Percentiles rank a stretch among this genome's conserved stretches.
Conservation (phyloP, 2,888 invertebrate species). For the Catotricha subobsoleta region DNA sequence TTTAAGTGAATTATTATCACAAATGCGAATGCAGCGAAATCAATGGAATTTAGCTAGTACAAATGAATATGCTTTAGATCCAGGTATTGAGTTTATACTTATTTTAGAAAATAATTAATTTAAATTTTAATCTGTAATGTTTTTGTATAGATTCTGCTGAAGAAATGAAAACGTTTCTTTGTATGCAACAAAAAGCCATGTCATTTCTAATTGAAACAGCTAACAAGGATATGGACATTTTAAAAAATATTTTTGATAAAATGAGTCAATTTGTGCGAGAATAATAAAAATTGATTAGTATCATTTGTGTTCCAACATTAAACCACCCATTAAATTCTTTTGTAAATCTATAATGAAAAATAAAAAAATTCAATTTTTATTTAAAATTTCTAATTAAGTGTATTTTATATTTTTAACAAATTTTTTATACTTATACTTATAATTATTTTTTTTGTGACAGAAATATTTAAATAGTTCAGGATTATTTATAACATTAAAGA, state of each 20-base stretch:
- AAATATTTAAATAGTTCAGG: no score
- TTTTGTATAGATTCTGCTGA: conserved; percentile 38
- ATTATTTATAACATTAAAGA: no score
- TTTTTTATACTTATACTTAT: no score
- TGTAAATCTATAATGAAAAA: no score
- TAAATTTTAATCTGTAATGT: neutral
- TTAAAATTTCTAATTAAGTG: no score
- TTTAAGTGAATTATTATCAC: conserved; percentile 75
- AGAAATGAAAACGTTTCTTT: conserved; percentile 58
- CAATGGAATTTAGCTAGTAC: conserved; percentile 35
- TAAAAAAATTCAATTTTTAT: no score
- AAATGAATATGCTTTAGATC: conserved; percentile 65
- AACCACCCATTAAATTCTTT: no score
- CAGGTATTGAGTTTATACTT: conserved; percentile 22
- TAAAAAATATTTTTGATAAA: conserved; percentile 62
- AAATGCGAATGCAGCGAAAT: conserved; percentile 56
- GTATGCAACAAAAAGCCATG: conserved; percentile 78
- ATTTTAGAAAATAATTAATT: neutral
- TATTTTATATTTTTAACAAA: no score
- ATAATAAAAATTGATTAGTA: no score
- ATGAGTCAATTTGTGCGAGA: conserved; percentile 44
- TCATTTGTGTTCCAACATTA: no score
- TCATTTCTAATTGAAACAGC: conserved; percentile 68
- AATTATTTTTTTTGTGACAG: no score
- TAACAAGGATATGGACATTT: conserved; percentile 57